These are phyloP conservation scores for Carcinoscorpius rotundicauda DNA, from an alignment of 1,140 invertebrate species.

Conservation along the genomic window DNA sequence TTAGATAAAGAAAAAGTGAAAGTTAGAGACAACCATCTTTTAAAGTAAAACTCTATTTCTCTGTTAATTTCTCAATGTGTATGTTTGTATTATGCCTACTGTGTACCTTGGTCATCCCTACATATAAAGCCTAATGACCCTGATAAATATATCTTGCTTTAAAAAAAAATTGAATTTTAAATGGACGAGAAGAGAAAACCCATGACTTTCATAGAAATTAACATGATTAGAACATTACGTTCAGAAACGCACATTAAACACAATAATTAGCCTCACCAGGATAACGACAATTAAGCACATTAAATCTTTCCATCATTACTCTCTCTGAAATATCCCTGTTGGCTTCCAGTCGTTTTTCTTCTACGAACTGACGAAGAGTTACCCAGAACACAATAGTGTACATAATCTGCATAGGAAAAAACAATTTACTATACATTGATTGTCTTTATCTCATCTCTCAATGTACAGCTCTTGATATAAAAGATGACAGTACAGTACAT, in stretches of 20 bases:
- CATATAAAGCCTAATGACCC: too few relatives aligned
- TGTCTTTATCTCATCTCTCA: neutral
- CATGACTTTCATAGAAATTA: conserved; percentile 32
- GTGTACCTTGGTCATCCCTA: too few relatives aligned
- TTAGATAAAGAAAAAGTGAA: too few relatives aligned
- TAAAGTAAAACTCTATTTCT: too few relatives aligned
- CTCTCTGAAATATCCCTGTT: conserved; percentile 12
- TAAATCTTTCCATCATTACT: conserved; percentile 19
- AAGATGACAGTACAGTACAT: too few relatives aligned
- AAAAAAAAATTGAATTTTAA: too few relatives aligned
- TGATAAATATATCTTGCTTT: too few relatives aligned
- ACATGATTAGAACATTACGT: conserved; percentile 61
- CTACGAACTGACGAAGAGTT: conserved; percentile 73
- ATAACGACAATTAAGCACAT: neutral
- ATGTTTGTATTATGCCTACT: too few relatives aligned
- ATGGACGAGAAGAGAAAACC: conserved; percentile 34
- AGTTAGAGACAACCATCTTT: too few relatives aligned
- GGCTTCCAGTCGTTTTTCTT: conserved; percentile 47
- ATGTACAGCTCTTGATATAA: too few relatives aligned
- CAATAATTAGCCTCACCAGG: too few relatives aligned
- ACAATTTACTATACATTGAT: neutral
- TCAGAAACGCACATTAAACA: conserved; percentile 3
- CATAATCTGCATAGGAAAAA: conserved; percentile 44
- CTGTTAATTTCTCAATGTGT: too few relatives aligned
- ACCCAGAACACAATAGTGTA: conserved; percentile 91